Evolutionary conservation across 2,888 invertebrate species (phyloP), one percentile per base, ranked within the genome.

Genomic region (Leistus spinibarbis): DNA sequence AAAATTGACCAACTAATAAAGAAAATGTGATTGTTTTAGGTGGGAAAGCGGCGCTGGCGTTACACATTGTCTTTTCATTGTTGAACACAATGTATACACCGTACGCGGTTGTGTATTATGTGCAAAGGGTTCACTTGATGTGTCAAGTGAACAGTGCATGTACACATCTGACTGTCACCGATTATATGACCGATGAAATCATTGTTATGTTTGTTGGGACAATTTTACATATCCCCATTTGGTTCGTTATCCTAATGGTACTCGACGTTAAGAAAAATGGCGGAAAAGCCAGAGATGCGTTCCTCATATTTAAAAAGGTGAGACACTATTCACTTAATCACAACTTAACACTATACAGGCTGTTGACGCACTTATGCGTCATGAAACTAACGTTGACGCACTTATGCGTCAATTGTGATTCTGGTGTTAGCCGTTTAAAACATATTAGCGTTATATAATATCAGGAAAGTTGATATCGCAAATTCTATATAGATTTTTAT

Each of bases 61-160:
- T 94, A 4, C 95, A 95, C 83, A 86, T 90, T 40, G 86, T 93
- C 57, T 93, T 94, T 82, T 91, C 92, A 77, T 86, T 94, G 68
- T 81, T 93, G 72, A 91, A 94, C 82, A 92, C 94, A 27, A 91
- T 94, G 88, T 95, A 95, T 84, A 89, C 93, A 79, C 93, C 95
- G 0, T 94, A 93, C 83, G 95, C 95, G 10, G 91, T 93, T 65
- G 89, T 95, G 66, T 95, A 95, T 82, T 95, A 92, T 83, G 92
- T 95, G 65, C 92, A 93, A 83, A 90, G 93, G 80, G 93, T 95
- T 54, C 91, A 92, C 81, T 82, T 92, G 17, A 90, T 91, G 82
- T 93, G 93, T 82, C 90, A 91, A 73, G 88, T 92, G n/a, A 90
- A 90, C 74, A 89, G 89, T 20, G 88, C 91, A 56, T 93, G 93